A percentile compares a stretch with the other conserved stretches of the same genome.
Evolutionary conservation across 2,113 vertebrate genomes (phyloP).

Genomic region (Paralichthys olivaceus): DNA sequence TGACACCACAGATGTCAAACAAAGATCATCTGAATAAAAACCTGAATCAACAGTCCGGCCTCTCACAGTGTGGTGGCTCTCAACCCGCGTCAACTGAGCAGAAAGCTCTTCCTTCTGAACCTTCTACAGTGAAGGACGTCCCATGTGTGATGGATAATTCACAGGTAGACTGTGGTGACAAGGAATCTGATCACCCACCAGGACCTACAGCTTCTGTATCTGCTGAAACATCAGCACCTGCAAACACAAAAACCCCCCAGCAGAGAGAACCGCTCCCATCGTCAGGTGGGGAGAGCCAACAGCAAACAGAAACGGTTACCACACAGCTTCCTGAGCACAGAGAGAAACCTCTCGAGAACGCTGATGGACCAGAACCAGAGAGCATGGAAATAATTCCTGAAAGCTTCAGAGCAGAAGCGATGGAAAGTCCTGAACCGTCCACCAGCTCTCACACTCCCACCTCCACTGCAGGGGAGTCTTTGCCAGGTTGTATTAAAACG

Average conservation of each 20-base stretch:
- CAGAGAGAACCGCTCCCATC: constrained; percentile 37
- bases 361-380: constrained; percentile 51
- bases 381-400: constrained; percentile 35
- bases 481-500: constrained; percentile 24
- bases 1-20: constrained; percentile 63
- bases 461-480: constrained; percentile 55
- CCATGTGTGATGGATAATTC: constrained; percentile 50
- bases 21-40: constrained; percentile 74
- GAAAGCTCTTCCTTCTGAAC: constrained; percentile 51
- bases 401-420: constrained; percentile 39
- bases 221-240: constrained; percentile 33
- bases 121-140: constrained; percentile 37
- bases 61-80: constrained; percentile 65
- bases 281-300: constrained; percentile 36
- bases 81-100: constrained; percentile 51
- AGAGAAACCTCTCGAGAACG: constrained; percentile 37
- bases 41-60: constrained; percentile 51
- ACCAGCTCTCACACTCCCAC: constrained; percentile 51
- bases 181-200: constrained; percentile 56
- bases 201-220: constrained; percentile 23
- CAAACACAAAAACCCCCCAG: constrained; percentile 44
- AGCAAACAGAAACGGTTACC: constrained; percentile 29
- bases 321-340: constrained; percentile 43
- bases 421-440: constrained; percentile 59
- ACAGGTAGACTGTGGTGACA: constrained; percentile 54